phyloP scores from a whole-genome alignment of 2,797 vertebrate species.

The Sitta carolinensis region DNA sequence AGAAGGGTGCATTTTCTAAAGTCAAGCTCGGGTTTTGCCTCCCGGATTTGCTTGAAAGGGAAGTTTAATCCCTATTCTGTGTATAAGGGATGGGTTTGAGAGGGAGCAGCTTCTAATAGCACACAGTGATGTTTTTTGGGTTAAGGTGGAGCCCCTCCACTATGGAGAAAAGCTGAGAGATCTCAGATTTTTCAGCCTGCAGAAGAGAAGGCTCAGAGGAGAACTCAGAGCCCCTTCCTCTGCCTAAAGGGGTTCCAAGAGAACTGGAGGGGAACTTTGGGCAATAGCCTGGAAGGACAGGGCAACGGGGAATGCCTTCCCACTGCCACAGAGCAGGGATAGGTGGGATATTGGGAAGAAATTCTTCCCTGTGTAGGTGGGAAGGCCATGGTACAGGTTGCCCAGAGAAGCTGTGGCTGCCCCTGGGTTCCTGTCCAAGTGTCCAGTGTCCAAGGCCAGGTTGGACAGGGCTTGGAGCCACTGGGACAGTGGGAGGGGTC shows the following conservation, averaged over 20 bases:
- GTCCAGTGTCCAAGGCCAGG: neutral
- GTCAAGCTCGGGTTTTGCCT: neutral
- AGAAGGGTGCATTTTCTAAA: neutral
- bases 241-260: neutral
- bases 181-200: neutral
- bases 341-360: no score
- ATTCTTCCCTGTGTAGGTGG: accelerated
- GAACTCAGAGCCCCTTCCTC: neutral
- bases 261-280: neutral
- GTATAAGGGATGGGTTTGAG: neutral
- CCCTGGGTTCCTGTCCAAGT: neutral
- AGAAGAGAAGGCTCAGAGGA: neutral
- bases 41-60: neutral
- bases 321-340: neutral
- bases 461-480: accelerated
- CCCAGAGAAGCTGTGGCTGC: neutral
- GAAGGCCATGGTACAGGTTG: accelerated
- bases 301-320: neutral
- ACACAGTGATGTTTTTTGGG: neutral
- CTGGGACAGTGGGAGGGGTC: neutral
- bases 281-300: accelerated
- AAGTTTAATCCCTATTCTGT: neutral
- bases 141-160: neutral
- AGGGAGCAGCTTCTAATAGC: neutral
- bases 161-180: neutral